Evolutionary conservation across 2,113 vertebrate genomes (phyloP), one percentile per base, ranked within the genome.

Genomic region (Hystrix brachyura): DNA sequence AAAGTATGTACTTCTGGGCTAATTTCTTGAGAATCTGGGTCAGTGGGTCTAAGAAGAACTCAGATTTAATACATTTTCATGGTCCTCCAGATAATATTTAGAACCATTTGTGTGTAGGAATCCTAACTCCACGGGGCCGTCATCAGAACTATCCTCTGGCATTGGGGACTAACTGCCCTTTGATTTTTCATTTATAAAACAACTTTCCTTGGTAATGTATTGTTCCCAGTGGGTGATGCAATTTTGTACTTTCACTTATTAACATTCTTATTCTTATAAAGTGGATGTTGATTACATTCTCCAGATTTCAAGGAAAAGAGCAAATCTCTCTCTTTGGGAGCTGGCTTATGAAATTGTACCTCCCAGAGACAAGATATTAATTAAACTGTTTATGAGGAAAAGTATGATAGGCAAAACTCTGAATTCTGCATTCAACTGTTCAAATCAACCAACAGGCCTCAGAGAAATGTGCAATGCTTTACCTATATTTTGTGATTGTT

Each of bases 291-390:
- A 94, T 94, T 92, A 19, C 38, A 76, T 76, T 93, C 67, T 94
- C 43, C 25, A 89, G 87, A 95, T 95, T 83, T 92, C 38, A 84
- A 87, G 48, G 48, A 84, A 97, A 92, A 96, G 79, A 95, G 65
- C 78, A 90, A 43, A 72, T n/a, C 34, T 88, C 55, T 92, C 78
- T 91, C 88, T 97, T 93, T 96, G 74, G 86, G 67, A 59, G 17
- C 59, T 87, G 74, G 29, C 95, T 97, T 96, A 96, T 95, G 93
- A 98, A 93, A 94, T 88, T 86, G 27, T 91, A 55, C 78, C 87
- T 27, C 43, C 74, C 85, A 96, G 94, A 94, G 94, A 94, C 51
- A 90, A 67, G 65, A 95, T 91, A 94, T 74, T 96, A 96, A 96
- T 97, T 97, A 97, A 85, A 60, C 60, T 34, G 48, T 94, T 95